A percentile compares a stretch with the other conserved stretches of the same genome.
Evolutionary conservation across 2,888 invertebrate genomes (phyloP).

Genomic region (Empis livida): DNA sequence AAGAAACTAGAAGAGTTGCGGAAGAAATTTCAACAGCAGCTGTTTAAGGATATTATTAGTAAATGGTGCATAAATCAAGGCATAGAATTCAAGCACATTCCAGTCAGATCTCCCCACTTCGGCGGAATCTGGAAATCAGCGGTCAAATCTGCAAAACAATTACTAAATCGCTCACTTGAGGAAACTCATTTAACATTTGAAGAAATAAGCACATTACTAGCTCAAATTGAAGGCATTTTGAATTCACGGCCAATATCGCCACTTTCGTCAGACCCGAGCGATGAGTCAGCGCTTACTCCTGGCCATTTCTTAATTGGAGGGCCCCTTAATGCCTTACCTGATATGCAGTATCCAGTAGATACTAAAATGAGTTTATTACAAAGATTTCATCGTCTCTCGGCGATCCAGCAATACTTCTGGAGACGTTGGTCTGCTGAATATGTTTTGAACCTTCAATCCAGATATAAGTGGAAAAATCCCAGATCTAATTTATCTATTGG

Average conservation of each 20-base stretch:
- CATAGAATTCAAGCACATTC: slow-evolving; percentile 5
- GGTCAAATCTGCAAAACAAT: too few relatives aligned
- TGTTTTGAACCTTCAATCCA: not conserved
- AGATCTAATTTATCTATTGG: not conserved
- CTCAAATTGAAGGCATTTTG: not conserved
- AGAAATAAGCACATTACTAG: slow-evolving; percentile 4
- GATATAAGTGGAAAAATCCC: not conserved
- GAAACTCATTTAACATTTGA: slow-evolving; percentile 3
- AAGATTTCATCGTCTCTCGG: not conserved
- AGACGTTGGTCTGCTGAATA: not conserved
- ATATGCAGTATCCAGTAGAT: not conserved
- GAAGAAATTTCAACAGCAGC: slow-evolving; percentile 6
- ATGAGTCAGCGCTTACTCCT: slow-evolving; percentile 6
- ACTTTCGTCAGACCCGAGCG: slow-evolving; percentile 3
- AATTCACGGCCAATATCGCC: not conserved
- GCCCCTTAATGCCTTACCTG: slow-evolving; percentile 2
- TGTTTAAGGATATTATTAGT: slow-evolving; percentile 2
- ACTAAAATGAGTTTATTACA: not conserved
- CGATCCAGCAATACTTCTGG: not conserved
- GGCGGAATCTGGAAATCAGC: slow-evolving; percentile 11
- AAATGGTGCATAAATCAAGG: slow-evolving; percentile 5
- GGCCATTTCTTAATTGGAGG: slow-evolving; percentile 8
- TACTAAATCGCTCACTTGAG: too few relatives aligned
- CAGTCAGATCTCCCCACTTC: slow-evolving; percentile 12
- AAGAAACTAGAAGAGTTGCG: slow-evolving; percentile 8